Conservation (phyloP, 53 echinoderm and acorn worm species). For the Paracentrotus lividus region DNA sequence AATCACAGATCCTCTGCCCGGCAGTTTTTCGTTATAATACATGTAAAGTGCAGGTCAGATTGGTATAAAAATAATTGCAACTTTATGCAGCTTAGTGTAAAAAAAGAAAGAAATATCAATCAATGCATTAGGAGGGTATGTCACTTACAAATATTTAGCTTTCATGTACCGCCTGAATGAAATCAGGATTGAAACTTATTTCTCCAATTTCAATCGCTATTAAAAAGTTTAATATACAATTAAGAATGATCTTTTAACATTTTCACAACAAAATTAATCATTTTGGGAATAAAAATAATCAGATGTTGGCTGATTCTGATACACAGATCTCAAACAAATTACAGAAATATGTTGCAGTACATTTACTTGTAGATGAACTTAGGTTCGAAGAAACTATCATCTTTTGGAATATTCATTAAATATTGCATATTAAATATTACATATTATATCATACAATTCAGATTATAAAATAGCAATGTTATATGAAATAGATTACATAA, state of each 20-base stretch:
- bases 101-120: not conserved
- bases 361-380: not conserved
- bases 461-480: not conserved
- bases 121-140: not conserved
- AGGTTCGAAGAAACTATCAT: no score
- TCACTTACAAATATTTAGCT: not conserved
- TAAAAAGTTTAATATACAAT: not conserved
- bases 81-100: conserved; percentile 3
- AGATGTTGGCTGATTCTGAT: not conserved
- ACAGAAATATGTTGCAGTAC: not conserved
- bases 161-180: not conserved
- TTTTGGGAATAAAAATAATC: not conserved
- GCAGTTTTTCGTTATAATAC: not conserved
- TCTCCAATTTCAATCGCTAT: not conserved
- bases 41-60: not conserved
- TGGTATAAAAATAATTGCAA: not conserved
- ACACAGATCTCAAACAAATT: not conserved
- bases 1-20: not conserved
- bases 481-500: not conserved
- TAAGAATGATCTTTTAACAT: not conserved
- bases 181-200: not conserved
- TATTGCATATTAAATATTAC: not conserved
- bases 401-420: not conserved
- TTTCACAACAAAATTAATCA: not conserved
- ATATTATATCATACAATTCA: not conserved